Conservation (phyloP, 2,888 invertebrate genomes). For the Pinctada fucata region DNA sequence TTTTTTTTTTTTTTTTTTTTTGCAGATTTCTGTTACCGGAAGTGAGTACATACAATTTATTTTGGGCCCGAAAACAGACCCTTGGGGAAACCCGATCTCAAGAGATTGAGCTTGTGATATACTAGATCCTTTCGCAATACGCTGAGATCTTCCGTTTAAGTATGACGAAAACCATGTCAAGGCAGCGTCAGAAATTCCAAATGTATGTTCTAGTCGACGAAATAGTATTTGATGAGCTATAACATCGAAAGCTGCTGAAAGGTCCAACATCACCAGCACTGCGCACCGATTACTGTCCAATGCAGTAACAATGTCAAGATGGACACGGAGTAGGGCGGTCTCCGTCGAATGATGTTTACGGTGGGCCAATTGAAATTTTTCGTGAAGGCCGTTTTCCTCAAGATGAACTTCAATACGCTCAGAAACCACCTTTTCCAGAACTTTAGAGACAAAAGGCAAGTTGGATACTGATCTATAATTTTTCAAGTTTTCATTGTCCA, state of each 20-base stretch:
- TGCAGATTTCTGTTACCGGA: not conserved
- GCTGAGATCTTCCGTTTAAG: not conserved
- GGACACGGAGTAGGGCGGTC: slow-evolving; percentile 14
- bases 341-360: slow-evolving; percentile 11
- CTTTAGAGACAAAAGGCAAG: slow-evolving; percentile 20
- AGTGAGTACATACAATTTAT: not conserved
- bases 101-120: not conserved
- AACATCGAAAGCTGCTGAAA: not conserved
- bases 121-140: not conserved
- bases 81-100: not conserved
- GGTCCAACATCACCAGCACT: slow-evolving; percentile 14
- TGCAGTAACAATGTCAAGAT: slow-evolving; percentile 9
- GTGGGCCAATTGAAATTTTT: slow-evolving; percentile 17
- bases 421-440: slow-evolving; percentile 17
- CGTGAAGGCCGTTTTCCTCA: not conserved
- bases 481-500: slow-evolving; percentile 14
- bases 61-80: not conserved
- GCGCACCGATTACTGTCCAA: not conserved
- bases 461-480: slow-evolving; percentile 23
- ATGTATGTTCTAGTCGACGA: not conserved
- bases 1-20: too few relatives aligned
- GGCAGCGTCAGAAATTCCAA: not conserved
- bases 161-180: not conserved
- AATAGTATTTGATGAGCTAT: not conserved
- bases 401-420: slow-evolving; percentile 4